A percentile compares a stretch with the other conserved stretches of the same genome.
Evolutionary conservation across 2,797 vertebrate species (phyloP).

Genomic region (Parotocinclus haroldoi): DNA sequence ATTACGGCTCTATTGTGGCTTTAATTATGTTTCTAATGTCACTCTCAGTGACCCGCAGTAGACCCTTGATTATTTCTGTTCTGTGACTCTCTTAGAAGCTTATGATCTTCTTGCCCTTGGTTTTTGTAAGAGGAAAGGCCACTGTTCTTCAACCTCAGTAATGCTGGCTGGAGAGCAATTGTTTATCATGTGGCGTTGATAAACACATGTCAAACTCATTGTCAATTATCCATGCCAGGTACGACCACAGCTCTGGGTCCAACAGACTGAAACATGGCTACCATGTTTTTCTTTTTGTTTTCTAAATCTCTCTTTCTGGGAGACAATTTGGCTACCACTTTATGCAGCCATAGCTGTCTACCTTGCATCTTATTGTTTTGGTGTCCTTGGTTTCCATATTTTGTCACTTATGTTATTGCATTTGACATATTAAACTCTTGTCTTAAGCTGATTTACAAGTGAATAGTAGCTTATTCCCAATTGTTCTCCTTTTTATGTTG

Average conservation of each 20-base stretch:
- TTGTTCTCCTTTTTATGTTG: too few species aligned
- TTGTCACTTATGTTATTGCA: neutral
- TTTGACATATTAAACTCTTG: conserved; percentile 26
- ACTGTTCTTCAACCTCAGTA: neutral
- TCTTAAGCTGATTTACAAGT: conserved; percentile 26
- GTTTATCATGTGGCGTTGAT: neutral
- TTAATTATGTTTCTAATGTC: too few species aligned
- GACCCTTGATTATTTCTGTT: too few species aligned
- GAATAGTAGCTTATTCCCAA: too few species aligned
- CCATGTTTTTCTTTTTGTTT: neutral
- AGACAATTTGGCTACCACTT: too few species aligned
- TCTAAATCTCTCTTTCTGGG: too few species aligned
- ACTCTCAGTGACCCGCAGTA: too few species aligned
- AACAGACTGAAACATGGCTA: neutral
- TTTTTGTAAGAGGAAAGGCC: too few species aligned
- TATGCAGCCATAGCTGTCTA: neutral
- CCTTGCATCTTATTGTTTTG: neutral
- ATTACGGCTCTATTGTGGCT: too few species aligned
- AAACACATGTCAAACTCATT: neutral
- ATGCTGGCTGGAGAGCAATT: neutral
- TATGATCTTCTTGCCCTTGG: too few species aligned
- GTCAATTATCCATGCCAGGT: neutral
- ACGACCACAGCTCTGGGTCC: neutral
- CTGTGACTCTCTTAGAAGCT: too few species aligned
- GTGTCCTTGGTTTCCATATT: conserved; percentile 14